Percentiles rank a stretch among this genome's conserved stretches.
Evolutionary conservation across 2,113 vertebrate species (phyloP).

Genomic region (Myiopsitta monachus): DNA sequence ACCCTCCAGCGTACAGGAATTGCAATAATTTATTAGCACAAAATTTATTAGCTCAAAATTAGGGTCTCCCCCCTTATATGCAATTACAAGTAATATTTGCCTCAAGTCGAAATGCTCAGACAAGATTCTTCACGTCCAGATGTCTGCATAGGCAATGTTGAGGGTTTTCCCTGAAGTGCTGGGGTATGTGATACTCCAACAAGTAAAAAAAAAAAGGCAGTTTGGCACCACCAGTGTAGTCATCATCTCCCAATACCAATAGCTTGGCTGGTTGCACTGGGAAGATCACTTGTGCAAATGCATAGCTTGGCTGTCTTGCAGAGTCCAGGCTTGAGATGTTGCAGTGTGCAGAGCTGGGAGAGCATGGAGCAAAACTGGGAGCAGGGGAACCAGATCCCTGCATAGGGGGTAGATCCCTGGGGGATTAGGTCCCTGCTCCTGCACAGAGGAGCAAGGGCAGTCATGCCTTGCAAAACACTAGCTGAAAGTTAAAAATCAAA

Average conservation of each 20-base stretch:
- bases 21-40: background rate
- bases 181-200: background rate
- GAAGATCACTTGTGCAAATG: background rate
- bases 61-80: background rate
- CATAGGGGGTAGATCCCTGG: fast-evolving
- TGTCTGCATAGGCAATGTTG: background rate
- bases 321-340: background rate
- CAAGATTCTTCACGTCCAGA: background rate
- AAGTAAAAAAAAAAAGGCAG: background rate
- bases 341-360: background rate
- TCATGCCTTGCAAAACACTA: background rate
- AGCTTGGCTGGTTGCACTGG: background rate
- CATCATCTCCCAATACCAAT: background rate
- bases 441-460: background rate
- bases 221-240: background rate
- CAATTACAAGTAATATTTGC: background rate
- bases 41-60: background rate
- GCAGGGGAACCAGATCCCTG: no score
- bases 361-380: background rate
- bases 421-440: background rate
- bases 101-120: background rate
- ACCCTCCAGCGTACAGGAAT: background rate
- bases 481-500: background rate
- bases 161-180: background rate
- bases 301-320: background rate